Conservation (phyloP, 2,888 invertebrate genomes). For the Dorcus parallelipipedus region DNA sequence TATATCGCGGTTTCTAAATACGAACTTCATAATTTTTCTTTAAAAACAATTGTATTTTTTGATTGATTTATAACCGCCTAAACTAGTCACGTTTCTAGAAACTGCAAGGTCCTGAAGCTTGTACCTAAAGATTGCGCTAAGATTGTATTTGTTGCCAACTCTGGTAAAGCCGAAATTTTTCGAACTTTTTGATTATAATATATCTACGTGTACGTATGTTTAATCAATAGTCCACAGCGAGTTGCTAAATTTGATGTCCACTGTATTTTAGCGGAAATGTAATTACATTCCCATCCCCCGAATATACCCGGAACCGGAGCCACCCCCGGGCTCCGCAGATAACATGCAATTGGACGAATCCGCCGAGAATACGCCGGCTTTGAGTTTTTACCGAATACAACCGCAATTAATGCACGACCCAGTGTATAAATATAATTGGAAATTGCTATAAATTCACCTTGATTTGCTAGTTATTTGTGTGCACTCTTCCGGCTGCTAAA, state of each 20-base stretch:
- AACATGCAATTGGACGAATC: conserved; percentile 23
- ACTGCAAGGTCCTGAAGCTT: too few relatives aligned
- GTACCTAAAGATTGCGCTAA: too few relatives aligned
- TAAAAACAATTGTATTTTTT: too few relatives aligned
- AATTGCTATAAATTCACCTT: conserved; percentile 20
- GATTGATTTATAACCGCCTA: too few relatives aligned
- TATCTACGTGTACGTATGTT: background rate
- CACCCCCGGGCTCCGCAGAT: conserved; percentile 17
- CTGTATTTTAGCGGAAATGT: conserved; percentile 6
- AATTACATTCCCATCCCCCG: conserved; percentile 3
- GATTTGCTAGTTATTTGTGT: background rate
- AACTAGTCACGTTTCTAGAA: too few relatives aligned
- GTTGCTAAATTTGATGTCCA: conserved; percentile 6
- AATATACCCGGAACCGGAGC: background rate
- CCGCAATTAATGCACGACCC: conserved; percentile 22
- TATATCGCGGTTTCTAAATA: too few relatives aligned
- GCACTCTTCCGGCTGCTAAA: background rate
- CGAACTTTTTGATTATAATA: too few relatives aligned
- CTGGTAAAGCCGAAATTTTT: too few relatives aligned
- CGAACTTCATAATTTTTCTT: too few relatives aligned
- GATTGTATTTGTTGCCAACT: too few relatives aligned
- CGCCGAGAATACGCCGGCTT: conserved; percentile 16
- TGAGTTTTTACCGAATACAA: conserved; percentile 17
- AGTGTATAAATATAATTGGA: conserved; percentile 26
- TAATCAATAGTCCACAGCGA: conserved; percentile 3